A percentile compares a stretch with the other conserved stretches of the same genome.
Evolutionary conservation across 2,888 invertebrate species (phyloP).

Genomic region (Spilarctia lutea): DNA sequence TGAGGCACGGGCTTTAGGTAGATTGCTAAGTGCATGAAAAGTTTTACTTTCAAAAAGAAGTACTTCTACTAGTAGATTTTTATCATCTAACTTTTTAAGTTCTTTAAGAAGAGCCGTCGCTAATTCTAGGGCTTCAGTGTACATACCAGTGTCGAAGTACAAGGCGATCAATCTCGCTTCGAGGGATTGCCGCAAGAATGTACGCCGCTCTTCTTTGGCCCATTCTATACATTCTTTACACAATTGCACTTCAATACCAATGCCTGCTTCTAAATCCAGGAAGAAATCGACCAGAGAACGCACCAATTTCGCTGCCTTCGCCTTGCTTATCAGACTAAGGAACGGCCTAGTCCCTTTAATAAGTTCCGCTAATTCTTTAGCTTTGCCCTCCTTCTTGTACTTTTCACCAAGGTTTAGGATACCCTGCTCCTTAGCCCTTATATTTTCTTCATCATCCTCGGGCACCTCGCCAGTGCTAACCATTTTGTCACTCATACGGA

Average conservation of each 20-base stretch:
- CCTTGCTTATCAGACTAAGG: slow-evolving; percentile 97
- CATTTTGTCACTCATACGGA: slow-evolving; percentile 91
- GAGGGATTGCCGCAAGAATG: slow-evolving; percentile 97
- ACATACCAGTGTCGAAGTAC: slow-evolving; percentile 97
- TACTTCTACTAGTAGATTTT: slow-evolving; percentile 99
- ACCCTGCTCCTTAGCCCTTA: slow-evolving; percentile 96
- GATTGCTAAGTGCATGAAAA: slow-evolving; percentile 98
- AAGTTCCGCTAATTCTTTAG: slow-evolving; percentile 95
- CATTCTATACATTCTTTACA: slow-evolving; percentile 99
- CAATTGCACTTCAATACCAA: slow-evolving; percentile 96
- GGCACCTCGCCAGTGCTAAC: slow-evolving; percentile 91
- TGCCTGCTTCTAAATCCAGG: slow-evolving; percentile 97
- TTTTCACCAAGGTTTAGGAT: slow-evolving; percentile 97
- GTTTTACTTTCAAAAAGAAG: slow-evolving; percentile 99
- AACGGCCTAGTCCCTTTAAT: slow-evolving; percentile 98
- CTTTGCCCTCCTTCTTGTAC: slow-evolving; percentile 97
- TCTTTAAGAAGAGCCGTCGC: slow-evolving; percentile 96
- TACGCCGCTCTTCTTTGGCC: slow-evolving; percentile 99
- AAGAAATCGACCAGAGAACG: slow-evolving; percentile 99
- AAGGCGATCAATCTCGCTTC: slow-evolving; percentile 98
- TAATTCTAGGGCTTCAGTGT: slow-evolving; percentile 93
- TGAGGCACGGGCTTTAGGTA: slow-evolving; percentile 98
- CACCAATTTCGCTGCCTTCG: slow-evolving; percentile 99
- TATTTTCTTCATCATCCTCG: slow-evolving; percentile 95
- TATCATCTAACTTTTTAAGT: slow-evolving; percentile 99